Conservation (phyloP, 1,140 invertebrate genomes). For the Drosophila kohkoa region DNA sequence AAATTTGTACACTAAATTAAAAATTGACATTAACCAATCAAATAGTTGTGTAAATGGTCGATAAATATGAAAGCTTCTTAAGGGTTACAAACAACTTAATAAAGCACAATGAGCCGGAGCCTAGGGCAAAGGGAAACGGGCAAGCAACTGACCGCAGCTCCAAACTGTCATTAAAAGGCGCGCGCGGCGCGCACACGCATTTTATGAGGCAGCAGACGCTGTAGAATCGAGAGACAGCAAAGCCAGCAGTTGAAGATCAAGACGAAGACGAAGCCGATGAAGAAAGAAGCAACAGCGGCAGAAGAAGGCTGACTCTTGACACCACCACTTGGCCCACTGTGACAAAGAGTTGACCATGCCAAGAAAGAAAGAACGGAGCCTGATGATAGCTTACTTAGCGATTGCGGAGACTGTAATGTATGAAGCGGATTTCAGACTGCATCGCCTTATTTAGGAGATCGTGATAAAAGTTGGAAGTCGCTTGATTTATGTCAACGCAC, state of each 20-base stretch:
- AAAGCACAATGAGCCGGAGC: not conserved
- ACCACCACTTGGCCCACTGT: conserved; percentile 59
- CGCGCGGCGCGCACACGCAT: conserved; percentile 81
- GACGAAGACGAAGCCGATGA: not conserved
- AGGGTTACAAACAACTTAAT: not conserved
- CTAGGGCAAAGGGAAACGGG: conserved; percentile 37
- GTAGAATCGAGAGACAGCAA: not conserved
- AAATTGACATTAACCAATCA: no score
- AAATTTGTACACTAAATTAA: no score
- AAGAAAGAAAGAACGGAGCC: conserved; percentile 34
- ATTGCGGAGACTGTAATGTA: conserved; percentile 70
- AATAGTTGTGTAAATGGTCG: no score
- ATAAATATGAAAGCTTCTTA: no score
- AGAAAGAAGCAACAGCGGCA: not conserved
- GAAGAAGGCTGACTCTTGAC: conserved; percentile 31
- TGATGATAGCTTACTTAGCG: conserved; percentile 84
- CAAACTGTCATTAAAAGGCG: conserved; percentile 81
- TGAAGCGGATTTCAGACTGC: conserved; percentile 76
- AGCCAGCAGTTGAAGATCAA: not conserved
- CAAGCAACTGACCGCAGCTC: conserved; percentile 42
- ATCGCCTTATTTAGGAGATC: conserved; percentile 84
- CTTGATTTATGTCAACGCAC: conserved; percentile 84
- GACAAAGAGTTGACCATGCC: conserved; percentile 38
- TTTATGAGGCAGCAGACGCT: conserved; percentile 69
- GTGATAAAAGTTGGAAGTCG: conserved; percentile 85